These are phyloP conservation scores for Pararge aegeria DNA, from an alignment of 1,140 invertebrate genomes.

Conservation along the genomic window DNA sequence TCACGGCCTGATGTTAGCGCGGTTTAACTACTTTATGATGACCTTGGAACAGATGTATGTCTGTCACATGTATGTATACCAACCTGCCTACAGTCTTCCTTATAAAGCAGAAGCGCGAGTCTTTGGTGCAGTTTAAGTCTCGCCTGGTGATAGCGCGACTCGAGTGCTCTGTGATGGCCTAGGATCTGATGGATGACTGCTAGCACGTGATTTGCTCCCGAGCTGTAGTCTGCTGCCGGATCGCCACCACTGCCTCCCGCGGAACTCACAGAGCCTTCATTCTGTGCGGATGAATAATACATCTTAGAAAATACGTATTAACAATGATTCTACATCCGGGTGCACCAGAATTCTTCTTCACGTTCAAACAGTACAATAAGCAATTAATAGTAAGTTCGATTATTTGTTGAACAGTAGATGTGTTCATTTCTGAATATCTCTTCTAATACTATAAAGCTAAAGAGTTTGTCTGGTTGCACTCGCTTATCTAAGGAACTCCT, in stretches of 20 bases:
- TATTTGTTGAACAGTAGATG: too few relatives aligned
- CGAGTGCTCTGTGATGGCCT: slow-evolving; percentile 94
- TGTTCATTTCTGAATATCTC: too few relatives aligned
- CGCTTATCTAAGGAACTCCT: too few relatives aligned
- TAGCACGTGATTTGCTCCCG: slow-evolving; percentile 93
- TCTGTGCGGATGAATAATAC: slow-evolving; percentile 29
- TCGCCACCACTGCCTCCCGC: slow-evolving; percentile 82
- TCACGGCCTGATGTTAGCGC: too few relatives aligned
- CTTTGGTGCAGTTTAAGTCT: slow-evolving; percentile 96
- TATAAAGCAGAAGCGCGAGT: slow-evolving; percentile 94
- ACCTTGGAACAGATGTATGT: too few relatives aligned
- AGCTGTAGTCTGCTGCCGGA: slow-evolving; percentile 97
- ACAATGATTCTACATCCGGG: too few relatives aligned
- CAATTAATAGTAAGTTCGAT: too few relatives aligned
- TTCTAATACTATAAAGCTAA: too few relatives aligned
- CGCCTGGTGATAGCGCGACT: slow-evolving; percentile 96
- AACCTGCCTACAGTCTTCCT: slow-evolving; percentile 96
- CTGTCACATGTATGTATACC: background rate
- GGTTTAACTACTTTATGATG: too few relatives aligned
- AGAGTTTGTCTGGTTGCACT: too few relatives aligned
- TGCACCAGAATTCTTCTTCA: too few relatives aligned
- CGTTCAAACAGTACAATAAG: too few relatives aligned
- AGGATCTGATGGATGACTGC: slow-evolving; percentile 96
- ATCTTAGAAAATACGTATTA: background rate
- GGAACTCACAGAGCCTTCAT: slow-evolving; percentile 59